phyloP scores from a whole-genome alignment of 2,797 vertebrate genomes.

The Leptoclinus maculatus region DNA sequence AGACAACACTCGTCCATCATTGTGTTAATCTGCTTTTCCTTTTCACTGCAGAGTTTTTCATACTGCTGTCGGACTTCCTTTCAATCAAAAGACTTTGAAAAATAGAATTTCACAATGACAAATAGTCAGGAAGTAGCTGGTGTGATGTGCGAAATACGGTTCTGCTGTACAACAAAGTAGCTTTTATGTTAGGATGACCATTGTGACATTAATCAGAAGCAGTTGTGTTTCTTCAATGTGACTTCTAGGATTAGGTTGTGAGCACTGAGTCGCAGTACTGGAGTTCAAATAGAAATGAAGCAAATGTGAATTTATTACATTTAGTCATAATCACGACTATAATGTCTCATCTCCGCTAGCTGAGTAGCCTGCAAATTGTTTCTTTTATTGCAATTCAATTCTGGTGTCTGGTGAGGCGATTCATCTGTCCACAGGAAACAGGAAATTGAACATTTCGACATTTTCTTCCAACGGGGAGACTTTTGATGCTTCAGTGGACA shows the following conservation, averaged over 20 bases:
- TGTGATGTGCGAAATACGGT: not conserved
- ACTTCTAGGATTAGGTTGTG: not conserved
- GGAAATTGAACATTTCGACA: not conserved
- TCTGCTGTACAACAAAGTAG: not conserved
- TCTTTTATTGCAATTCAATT: constrained; percentile 25
- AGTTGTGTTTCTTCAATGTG: not conserved
- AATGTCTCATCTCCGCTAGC: not conserved
- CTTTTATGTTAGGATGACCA: not conserved
- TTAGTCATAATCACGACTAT: not conserved
- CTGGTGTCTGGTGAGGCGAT: not conserved
- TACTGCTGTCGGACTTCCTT: not conserved
- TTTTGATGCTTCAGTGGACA: not conserved
- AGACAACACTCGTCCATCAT: constrained; percentile 29
- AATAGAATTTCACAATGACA: not conserved
- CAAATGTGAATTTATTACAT: not conserved
- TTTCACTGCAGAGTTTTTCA: not conserved
- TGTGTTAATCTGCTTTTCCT: not conserved
- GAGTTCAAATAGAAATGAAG: not conserved
- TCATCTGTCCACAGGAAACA: not conserved
- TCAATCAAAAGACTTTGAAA: not conserved
- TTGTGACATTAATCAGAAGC: not conserved
- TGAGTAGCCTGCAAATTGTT: constrained; percentile 7
- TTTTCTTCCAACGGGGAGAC: not conserved
- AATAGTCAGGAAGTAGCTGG: not conserved
- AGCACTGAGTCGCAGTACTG: not conserved